Evolutionary conservation across 2,113 vertebrate species (phyloP).

Genomic region (Rhea pennata): DNA sequence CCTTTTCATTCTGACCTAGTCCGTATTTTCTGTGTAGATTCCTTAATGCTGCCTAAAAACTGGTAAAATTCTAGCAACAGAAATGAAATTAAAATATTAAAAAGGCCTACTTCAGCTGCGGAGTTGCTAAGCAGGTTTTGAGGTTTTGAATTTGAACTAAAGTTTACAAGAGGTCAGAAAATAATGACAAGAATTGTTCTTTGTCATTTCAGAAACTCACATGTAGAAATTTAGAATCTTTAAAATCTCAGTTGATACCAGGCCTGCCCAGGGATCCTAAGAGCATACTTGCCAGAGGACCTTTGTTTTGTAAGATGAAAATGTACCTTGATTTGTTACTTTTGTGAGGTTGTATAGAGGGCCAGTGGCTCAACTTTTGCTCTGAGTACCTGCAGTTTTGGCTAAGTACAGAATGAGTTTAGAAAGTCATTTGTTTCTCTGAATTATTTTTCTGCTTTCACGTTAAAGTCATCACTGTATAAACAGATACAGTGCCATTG

Average conservation of each 20-base stretch:
- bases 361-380: not conserved
- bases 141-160: not conserved
- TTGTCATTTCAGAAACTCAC: not conserved
- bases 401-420: not conserved
- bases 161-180: not conserved
- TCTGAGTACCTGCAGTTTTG: not conserved
- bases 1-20: not conserved
- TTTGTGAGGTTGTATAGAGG: not conserved
- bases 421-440: not conserved
- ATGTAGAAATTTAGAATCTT: not conserved
- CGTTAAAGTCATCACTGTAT: not conserved
- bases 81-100: not conserved
- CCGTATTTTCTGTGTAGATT: not conserved
- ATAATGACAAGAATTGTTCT: not conserved
- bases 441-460: not conserved
- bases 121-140: not conserved
- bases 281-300: not conserved
- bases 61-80: not conserved
- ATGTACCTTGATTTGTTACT: not conserved
- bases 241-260: not conserved
- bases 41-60: not conserved
- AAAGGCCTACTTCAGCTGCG: not conserved
- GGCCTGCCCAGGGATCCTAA: not conserved
- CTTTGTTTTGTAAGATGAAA: not conserved
- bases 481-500: not conserved